Evolutionary conservation across 2,888 invertebrate species (phyloP), one percentile per base, ranked within the genome.

Genomic region (Odontomyia ornata): DNA sequence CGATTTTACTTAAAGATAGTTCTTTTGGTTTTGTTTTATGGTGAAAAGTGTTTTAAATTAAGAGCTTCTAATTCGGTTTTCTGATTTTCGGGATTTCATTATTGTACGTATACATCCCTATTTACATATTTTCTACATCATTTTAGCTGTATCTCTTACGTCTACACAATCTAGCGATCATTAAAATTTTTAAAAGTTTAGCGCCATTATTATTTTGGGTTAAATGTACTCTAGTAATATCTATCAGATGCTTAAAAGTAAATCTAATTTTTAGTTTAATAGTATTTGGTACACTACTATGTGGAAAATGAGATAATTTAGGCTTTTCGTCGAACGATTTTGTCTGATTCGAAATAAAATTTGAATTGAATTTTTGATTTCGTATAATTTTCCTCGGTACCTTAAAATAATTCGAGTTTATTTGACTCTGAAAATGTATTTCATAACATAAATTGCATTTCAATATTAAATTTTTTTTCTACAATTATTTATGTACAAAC

Each of bases 401-500:
- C 9, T 3, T 36, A 5, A 36, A 36, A 36, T 36, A 36, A 36
- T 36, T 9, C 9, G 36, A 36, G 36, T 36, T 36, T 9, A 36
- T 36, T 9, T 9, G 36, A 9, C 9, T 9, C 36, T 5, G 5
- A 36, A 36, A 36, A 36, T 36, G 9, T 36, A 9, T 36, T 36
- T 36, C 9, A 36, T 36, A 36, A 9, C 9, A 3, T 36, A 36
- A 3, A 36, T 3, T 36, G 9, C 36, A 36, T 52, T 52, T 9
- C 5, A 4, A 52, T 52, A 4, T n/a, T 18, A 9, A 52, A 9
- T 52, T 52, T 4, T n/a, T 52, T 52, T 18, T 52, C 52, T 52
- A 52, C 52, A 52, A 52, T 64, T 30, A 13, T n/a, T 78, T 78
- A 78, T 77, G 78, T 78, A 78, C 78, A 78, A 56, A 78, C 76